Evolutionary conservation across 2,888 invertebrate genomes (phyloP), one percentile per base, ranked within the genome.

Genomic region (Helleia helle): DNA sequence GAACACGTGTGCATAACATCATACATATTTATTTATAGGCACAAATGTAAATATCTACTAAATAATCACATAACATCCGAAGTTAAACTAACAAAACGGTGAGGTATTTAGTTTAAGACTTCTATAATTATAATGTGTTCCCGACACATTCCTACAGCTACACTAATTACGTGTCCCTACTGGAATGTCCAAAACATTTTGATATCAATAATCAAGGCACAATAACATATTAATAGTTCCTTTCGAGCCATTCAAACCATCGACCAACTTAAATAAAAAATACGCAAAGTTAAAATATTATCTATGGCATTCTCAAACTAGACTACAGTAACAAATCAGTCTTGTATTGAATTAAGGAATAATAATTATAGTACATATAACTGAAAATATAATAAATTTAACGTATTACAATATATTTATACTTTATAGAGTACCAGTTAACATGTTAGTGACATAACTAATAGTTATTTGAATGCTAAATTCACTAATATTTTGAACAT

Each of bases 251-350:
- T 25, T 31, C 30, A 40, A 30, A 31, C 24, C 14, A 31, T 14
- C 67, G 68, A 62, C 54, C 54, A 66, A 70, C 64, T 62, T 69
- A 71, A 59, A 58, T 62, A 63, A 58, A 67, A 62, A 62, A 62
- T 64, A 64, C 62, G 68, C 62, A 60, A 71, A 71, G 63, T 64
- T 59, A 68, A 71, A 58, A 57, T 64, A 69, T 70, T 74, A 77
- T 81, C 81, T 81, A 84, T 84, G 84, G 84, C 84, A 83, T 83
- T 80, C 71, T 76, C 75, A 73, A 83, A 84, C 81, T 84, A 84
- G 83, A 84, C 81, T 83, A 83, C 66, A 80, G 70, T 81, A 84
- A 83, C 79, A 76, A 81, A 84, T 86, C 86, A 86, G 86, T 86
- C 86, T 86, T 86, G 69, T 65, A 76, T 71, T 40, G 51, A 71